phyloP scores from a whole-genome alignment of 1,140 invertebrate genomes.

The Drosophila ohnishii region DNA sequence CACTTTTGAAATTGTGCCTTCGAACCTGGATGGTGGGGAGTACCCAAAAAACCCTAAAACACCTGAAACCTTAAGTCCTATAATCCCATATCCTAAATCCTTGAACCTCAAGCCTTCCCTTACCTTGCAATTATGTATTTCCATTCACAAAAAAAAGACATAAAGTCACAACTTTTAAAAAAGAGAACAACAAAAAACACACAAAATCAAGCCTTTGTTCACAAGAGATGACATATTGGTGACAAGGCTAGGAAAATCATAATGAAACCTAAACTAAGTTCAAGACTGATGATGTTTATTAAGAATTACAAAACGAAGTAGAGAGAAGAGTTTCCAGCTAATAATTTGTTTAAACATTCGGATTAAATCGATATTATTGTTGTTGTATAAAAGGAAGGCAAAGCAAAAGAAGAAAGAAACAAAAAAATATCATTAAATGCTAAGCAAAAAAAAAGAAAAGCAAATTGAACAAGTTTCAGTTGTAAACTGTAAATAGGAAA shows the following conservation, averaged over 20 bases:
- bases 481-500: constrained; percentile 51
- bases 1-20: constrained; percentile 79
- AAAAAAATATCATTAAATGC: constrained; percentile 67
- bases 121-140: constrained; percentile 5
- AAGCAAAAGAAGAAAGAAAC: constrained; percentile 13
- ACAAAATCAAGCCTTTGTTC: constrained; percentile 13
- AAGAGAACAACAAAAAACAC: background rate
- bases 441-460: constrained; percentile 49
- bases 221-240: constrained; percentile 12
- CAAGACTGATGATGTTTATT: constrained; percentile 82
- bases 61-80: background rate
- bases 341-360: constrained; percentile 63
- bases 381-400: constrained; percentile 29
- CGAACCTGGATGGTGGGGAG: constrained; percentile 63
- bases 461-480: constrained; percentile 46
- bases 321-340: constrained; percentile 21
- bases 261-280: constrained; percentile 75
- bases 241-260: constrained; percentile 16
- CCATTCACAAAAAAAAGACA: constrained; percentile 34
- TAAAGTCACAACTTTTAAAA: constrained; percentile 34
- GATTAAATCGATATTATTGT: constrained; percentile 65
- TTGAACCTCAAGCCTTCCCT: background rate
- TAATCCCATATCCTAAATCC: background rate
- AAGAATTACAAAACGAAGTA: constrained; percentile 64
- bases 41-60: background rate